Conservation (phyloP, 1,140 invertebrate species). For the Aricia agestis region DNA sequence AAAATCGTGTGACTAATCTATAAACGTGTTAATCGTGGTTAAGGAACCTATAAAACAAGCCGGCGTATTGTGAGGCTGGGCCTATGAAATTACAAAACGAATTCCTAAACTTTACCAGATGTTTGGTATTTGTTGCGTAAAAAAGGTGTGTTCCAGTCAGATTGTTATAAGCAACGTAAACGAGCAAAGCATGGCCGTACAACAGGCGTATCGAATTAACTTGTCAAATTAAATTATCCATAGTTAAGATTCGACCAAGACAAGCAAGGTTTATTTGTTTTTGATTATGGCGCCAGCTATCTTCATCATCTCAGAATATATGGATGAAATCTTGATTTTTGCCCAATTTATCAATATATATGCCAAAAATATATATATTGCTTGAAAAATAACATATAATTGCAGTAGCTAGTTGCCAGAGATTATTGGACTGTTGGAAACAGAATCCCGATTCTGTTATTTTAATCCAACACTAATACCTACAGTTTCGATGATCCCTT, state of each 20-base stretch:
- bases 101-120: neutral
- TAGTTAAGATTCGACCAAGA: neutral
- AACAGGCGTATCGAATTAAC: neutral
- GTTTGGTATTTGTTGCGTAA: neutral
- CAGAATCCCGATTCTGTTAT: no score
- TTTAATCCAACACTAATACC: no score
- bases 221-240: neutral
- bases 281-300: no score
- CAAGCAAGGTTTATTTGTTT: neutral
- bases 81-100: conserved; percentile 1
- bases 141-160: conserved; percentile 2
- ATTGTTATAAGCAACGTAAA: neutral
- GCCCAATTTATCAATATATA: no score
- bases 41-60: neutral
- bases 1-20: neutral
- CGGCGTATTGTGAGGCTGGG: neutral
- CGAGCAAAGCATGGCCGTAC: neutral
- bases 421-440: no score
- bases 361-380: no score
- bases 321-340: no score
- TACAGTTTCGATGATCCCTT: no score
- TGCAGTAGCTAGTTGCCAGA: no score
- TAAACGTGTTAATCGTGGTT: neutral
- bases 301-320: no score
- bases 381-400: no score